These are phyloP conservation scores for Malaclemys terrapin DNA, from an alignment of 2,113 vertebrate genomes.

Conservation along the genomic window DNA sequence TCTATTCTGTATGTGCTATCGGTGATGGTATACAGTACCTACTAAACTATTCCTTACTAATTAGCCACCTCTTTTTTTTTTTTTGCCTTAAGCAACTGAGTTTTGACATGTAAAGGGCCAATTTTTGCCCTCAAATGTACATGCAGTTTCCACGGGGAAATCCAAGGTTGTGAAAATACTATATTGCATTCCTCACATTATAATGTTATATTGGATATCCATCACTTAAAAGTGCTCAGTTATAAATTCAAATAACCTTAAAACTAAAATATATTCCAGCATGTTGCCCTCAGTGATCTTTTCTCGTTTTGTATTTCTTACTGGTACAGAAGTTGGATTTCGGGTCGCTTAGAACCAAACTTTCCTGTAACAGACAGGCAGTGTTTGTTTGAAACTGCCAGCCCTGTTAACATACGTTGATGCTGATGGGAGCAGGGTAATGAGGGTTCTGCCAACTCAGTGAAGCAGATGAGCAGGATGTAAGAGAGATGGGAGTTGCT, in stretches of 20 bases:
- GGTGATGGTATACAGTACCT: conserved; percentile 1
- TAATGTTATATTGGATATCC: conserved; percentile 51
- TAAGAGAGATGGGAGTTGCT: background rate
- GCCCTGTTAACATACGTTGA: accelerated
- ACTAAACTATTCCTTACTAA: background rate
- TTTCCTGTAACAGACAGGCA: background rate
- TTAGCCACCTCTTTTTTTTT: background rate
- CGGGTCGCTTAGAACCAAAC: background rate
- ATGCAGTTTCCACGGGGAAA: background rate
- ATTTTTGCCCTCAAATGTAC: background rate
- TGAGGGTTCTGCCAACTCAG: background rate
- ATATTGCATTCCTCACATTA: conserved; percentile 45
- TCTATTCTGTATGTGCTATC: conserved; percentile 46
- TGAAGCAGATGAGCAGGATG: background rate
- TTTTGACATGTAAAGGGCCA: background rate
- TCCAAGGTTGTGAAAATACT: background rate
- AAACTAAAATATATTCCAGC: conserved; percentile 36
- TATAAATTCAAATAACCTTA: conserved; percentile 62
- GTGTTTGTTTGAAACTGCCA: background rate
- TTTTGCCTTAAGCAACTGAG: conserved; percentile 32
- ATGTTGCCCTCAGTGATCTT: conserved; percentile 16
- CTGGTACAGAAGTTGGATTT: background rate
- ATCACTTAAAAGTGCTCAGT: conserved; percentile 45
- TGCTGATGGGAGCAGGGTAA: background rate
- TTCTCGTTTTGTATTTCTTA: conserved; percentile 41